Percentiles rank a stretch among this genome's conserved stretches.
These are phyloP conservation scores for Calliopsis andreniformis DNA, from an alignment of 1,140 invertebrate species.

Conservation along the genomic window DNA sequence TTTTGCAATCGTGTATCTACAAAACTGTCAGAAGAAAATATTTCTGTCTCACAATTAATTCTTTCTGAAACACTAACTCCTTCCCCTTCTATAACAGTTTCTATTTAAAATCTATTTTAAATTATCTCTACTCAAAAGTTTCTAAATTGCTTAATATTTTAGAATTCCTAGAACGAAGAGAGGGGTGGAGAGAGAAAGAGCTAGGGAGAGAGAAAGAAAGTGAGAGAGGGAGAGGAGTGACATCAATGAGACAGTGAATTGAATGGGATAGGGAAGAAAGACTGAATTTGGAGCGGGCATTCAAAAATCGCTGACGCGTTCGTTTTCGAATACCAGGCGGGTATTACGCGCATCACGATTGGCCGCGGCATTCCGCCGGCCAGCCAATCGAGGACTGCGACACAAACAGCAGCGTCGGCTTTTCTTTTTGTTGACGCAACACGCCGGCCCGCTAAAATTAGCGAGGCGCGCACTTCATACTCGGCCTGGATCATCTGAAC, in stretches of 20 bases:
- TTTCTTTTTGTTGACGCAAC: slow-evolving; percentile 71
- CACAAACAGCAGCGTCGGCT: slow-evolving; percentile 63
- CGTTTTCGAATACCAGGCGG: not conserved
- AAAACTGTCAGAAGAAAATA: not conserved
- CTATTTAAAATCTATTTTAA: too few relatives aligned
- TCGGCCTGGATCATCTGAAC: slow-evolving; percentile 62
- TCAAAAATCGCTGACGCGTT: not conserved
- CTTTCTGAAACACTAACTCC: too few relatives aligned
- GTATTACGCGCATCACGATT: slow-evolving; percentile 48
- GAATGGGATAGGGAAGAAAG: slow-evolving; percentile 19
- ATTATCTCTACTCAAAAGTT: too few relatives aligned
- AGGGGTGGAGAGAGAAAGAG: too few relatives aligned
- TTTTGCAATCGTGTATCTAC: slow-evolving; percentile 3
- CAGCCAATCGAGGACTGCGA: slow-evolving; percentile 57
- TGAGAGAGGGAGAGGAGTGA: too few relatives aligned
- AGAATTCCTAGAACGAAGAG: too few relatives aligned
- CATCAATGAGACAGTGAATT: not conserved
- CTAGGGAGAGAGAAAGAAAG: too few relatives aligned
- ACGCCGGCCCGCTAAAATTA: slow-evolving; percentile 67
- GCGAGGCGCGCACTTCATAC: slow-evolving; percentile 61
- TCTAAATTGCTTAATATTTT: too few relatives aligned
- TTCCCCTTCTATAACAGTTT: too few relatives aligned
- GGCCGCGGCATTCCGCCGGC: slow-evolving; percentile 35
- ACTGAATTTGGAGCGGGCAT: slow-evolving; percentile 5
- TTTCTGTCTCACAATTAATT: not conserved